These are phyloP conservation scores for Nyctibius bracteatus DNA, from an alignment of 2,113 vertebrate species.

Conservation along the genomic window DNA sequence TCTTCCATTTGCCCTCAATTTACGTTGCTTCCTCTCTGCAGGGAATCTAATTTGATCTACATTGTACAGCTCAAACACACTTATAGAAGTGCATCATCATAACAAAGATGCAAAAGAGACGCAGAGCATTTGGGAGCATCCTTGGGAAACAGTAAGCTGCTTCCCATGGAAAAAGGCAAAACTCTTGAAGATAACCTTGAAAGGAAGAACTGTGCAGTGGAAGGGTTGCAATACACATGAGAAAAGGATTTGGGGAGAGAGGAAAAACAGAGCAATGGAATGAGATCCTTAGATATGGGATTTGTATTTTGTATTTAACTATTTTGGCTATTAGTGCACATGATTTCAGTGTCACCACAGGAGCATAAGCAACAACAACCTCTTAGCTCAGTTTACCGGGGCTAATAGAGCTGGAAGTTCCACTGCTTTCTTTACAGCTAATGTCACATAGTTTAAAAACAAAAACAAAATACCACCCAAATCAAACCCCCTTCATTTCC, in stretches of 20 bases:
- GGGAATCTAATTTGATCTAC: neutral
- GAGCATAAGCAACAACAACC: neutral
- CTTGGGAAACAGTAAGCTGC: neutral
- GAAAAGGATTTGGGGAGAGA: neutral
- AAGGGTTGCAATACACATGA: neutral
- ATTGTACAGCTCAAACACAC: neutral
- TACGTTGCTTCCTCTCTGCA: neutral
- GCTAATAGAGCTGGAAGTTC: neutral
- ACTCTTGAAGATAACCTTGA: neutral
- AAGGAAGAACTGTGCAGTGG: neutral
- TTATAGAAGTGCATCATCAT: neutral
- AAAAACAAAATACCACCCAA: neutral
- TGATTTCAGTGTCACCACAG: slow-evolving; percentile 7
- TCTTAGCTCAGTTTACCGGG: neutral
- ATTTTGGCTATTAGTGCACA: neutral
- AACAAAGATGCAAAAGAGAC: neutral
- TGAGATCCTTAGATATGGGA: neutral
- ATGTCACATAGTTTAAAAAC: neutral
- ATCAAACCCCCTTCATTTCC: slow-evolving; percentile 24
- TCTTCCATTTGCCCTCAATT: neutral
- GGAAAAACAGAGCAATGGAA: neutral
- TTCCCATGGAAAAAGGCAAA: neutral
- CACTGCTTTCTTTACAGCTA: slow-evolving; percentile 13
- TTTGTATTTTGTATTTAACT: neutral
- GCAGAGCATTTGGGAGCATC: neutral